Base-by-base conservation (phyloP, 1,140 invertebrate genomes). In the Lycorma delicatula region DNA sequence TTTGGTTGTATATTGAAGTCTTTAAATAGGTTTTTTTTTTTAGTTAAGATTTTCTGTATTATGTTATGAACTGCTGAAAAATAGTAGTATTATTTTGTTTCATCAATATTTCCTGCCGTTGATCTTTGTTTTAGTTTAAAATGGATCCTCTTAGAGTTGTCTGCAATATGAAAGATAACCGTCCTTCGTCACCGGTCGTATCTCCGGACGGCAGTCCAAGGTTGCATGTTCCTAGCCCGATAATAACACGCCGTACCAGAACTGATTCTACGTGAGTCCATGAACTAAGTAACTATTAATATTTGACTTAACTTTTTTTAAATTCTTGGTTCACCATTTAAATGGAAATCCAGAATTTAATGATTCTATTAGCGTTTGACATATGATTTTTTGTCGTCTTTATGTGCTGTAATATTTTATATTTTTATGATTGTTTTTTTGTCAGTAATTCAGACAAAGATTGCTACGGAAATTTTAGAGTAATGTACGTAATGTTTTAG, bases 201-300 rank as follows among this genome's bases (percentile, higher is more conserved):
- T 48, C 54, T 49, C 62, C 60, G 22, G 60, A 62, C 38, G 58
- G 59, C 4, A 59, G 58, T 63, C 70, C 75, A 34, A 74, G 75
- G 62, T 71, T 82, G 52, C 77, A 78, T 65, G 68, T 88, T 61
- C 87, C 87, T 13, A 88, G 85, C 70, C 87, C 86, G 13, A 82
- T 90, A 63, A 86, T 88, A 41, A 89, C 87, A 6, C 77, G 84
- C 65, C 74, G 87, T 60, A 89, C 81, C 60, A 75, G 87, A 67
- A 88, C 87, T 56, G 79, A 85, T 62, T 89, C 86, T 58, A 86
- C 83, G 86, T 89, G 77, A 82, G 80, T 75, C 46, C 1, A 5
- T 26, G 22, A 7, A 25, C 13, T 36, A 23, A 20, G 36, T 44
- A 53, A 25, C 23, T 46, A 31, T 47, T 38, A 58, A 56, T 26